These are phyloP conservation scores for Molossus molossus DNA, from an alignment of 2,797 vertebrate genomes.

Conservation along the genomic window DNA sequence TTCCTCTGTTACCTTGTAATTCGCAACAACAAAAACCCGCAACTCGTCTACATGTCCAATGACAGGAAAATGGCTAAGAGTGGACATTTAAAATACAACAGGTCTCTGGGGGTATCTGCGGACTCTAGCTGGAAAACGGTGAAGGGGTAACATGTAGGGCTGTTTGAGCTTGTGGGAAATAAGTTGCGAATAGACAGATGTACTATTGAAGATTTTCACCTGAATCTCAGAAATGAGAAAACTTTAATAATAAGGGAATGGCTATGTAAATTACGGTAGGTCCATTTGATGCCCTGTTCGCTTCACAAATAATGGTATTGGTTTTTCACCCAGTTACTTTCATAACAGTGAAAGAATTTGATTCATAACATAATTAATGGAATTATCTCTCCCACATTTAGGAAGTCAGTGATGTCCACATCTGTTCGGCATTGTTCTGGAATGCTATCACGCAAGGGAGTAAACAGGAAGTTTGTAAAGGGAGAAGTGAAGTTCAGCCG, in stretches of 20 bases:
- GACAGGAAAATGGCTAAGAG: not conserved
- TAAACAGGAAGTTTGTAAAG: slow-evolving; percentile 8
- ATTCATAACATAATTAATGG: not conserved
- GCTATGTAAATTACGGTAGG: not conserved
- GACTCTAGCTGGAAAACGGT: not conserved
- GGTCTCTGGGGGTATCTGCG: not conserved
- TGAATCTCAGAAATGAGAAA: slow-evolving; percentile 21
- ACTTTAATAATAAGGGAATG: not conserved
- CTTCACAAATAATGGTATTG: slow-evolving; percentile 10
- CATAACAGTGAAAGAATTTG: not conserved
- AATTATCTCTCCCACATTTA: slow-evolving; percentile 12
- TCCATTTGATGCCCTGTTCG: not conserved
- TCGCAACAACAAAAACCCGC: not conserved
- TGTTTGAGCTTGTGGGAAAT: not conserved
- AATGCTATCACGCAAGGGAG: not conserved
- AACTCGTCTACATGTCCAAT: no score
- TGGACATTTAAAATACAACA: not conserved
- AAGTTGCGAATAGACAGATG: not conserved
- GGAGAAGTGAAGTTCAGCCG: not conserved
- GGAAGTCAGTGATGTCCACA: not conserved
- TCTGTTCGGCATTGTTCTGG: not conserved
- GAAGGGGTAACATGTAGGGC: not conserved
- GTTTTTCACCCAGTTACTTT: not conserved
- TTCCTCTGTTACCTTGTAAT: not conserved
- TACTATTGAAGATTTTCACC: not conserved